A percentile compares a stretch with the other conserved stretches of the same genome.
phyloP scores from a whole-genome alignment of 2,888 invertebrate species.

The Altica lythri region DNA sequence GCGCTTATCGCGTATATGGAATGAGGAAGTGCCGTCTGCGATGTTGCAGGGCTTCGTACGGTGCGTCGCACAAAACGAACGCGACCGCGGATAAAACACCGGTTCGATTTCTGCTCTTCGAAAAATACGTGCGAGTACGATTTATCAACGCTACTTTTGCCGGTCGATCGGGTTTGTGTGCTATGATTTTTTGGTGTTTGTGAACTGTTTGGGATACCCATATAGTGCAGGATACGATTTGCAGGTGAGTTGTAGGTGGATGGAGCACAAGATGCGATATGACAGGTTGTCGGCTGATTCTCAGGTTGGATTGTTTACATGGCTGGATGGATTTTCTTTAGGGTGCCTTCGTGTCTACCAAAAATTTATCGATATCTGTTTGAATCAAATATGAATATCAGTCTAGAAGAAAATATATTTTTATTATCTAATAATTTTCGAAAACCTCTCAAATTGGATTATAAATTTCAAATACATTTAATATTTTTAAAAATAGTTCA shows the following conservation, averaged over 20 bases:
- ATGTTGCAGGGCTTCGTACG: slow-evolving; percentile 22
- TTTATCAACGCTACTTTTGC: slow-evolving; percentile 6
- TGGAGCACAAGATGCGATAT: too few relatives aligned
- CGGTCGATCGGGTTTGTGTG: slow-evolving; percentile 7
- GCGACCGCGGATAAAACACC: slow-evolving; percentile 28
- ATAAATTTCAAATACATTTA: too few relatives aligned
- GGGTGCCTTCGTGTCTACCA: slow-evolving; percentile 4
- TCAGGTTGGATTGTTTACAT: slow-evolving; percentile 13
- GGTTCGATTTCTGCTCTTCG: slow-evolving; percentile 13
- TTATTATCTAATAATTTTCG: too few relatives aligned
- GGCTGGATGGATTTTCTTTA: not conserved
- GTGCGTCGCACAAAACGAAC: slow-evolving; percentile 31
- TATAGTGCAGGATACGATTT: not conserved
- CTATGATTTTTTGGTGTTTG: slow-evolving; percentile 8
- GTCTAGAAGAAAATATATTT: too few relatives aligned
- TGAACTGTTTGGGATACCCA: not conserved
- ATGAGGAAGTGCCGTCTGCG: slow-evolving; percentile 42
- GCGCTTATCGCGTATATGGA: slow-evolving; percentile 39
- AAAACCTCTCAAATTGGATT: too few relatives aligned
- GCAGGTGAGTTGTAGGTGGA: not conserved
- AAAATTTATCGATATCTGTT: not conserved
- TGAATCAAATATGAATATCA: too few relatives aligned
- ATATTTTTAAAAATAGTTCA: too few relatives aligned
- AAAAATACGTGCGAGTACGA: slow-evolving; percentile 26
- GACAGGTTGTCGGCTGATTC: slow-evolving; percentile 14